Conservation (phyloP, 1,140 invertebrate genomes). For the Drosophila nikananu region DNA sequence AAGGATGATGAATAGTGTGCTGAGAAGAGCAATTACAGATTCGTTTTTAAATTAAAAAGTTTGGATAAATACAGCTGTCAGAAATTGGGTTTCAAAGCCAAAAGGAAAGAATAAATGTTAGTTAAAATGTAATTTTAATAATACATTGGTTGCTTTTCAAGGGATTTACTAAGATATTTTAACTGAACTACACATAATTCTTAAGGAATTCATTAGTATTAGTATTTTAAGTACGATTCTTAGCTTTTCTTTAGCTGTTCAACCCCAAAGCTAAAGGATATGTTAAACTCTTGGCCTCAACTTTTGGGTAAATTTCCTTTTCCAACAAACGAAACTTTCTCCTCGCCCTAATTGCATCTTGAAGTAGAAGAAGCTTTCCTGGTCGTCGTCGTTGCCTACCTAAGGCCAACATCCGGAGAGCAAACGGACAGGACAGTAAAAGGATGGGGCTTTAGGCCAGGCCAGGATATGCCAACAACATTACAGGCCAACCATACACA, state of each 20-base stretch:
- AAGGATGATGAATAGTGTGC: constrained; percentile 8
- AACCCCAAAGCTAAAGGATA: not conserved
- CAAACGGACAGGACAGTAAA: constrained; percentile 24
- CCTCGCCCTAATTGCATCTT: constrained; percentile 72
- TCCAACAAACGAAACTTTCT: constrained; percentile 60
- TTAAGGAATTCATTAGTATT: not conserved
- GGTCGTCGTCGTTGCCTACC: constrained; percentile 34
- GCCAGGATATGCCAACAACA: constrained; percentile 36
- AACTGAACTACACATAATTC: not conserved
- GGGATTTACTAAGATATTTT: not conserved
- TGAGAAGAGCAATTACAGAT: not conserved
- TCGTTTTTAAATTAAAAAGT: constrained; percentile 6
- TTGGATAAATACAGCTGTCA: constrained; percentile 5
- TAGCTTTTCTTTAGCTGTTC: not conserved
- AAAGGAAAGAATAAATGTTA: not conserved
- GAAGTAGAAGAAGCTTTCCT: constrained; percentile 46
- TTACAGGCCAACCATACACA: constrained; percentile 10
- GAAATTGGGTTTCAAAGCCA: too few relatives aligned
- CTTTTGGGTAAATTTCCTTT: constrained; percentile 32
- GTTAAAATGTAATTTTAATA: not conserved
- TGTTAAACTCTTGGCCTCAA: constrained; percentile 10
- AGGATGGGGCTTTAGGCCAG: constrained; percentile 33
- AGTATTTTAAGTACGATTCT: not conserved
- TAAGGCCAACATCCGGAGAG: constrained; percentile 25
- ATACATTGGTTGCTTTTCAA: not conserved